Percentiles rank a stretch among this genome's conserved stretches.
These are phyloP conservation scores for Calephelis virginiensis DNA, from an alignment of 1,140 invertebrate genomes.

Conservation along the genomic window DNA sequence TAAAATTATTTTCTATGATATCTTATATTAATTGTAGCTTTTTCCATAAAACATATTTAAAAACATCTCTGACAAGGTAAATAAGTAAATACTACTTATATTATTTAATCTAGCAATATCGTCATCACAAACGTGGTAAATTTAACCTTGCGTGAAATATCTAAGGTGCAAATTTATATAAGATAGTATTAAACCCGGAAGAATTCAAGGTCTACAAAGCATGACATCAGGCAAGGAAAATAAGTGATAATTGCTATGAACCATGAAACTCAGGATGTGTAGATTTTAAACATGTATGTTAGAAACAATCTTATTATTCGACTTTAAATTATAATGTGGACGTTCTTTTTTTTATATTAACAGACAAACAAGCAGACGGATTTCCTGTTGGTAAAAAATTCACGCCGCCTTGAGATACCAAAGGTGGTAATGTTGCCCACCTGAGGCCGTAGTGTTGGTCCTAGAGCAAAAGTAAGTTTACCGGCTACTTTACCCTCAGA, in stretches of 20 bases:
- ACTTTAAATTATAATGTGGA: too few relatives aligned
- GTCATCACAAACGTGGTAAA: background rate
- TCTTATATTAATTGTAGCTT: too few relatives aligned
- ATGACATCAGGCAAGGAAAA: slow-evolving; percentile 14
- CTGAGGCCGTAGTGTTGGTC: too few relatives aligned
- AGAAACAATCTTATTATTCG: background rate
- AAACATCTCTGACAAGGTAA: background rate
- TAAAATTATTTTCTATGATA: too few relatives aligned
- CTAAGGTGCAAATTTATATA: background rate
- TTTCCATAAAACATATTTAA: too few relatives aligned
- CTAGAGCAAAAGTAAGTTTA: too few relatives aligned
- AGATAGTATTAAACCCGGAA: slow-evolving; percentile 1
- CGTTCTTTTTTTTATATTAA: too few relatives aligned
- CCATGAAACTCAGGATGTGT: background rate
- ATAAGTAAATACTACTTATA: background rate
- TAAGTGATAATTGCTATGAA: background rate
- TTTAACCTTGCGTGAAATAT: background rate
- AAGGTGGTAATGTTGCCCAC: too few relatives aligned
- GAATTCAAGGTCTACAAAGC: slow-evolving; percentile 15
- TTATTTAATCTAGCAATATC: background rate
- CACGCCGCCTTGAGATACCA: too few relatives aligned
- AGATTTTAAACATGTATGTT: slow-evolving; percentile 1
- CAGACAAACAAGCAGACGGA: too few relatives aligned
- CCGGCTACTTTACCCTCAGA: too few relatives aligned
- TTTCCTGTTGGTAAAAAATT: too few relatives aligned